Percentiles rank a stretch among this genome's conserved stretches.
phyloP scores from a whole-genome alignment of 2,113 vertebrate genomes.

The Cinclus cinclus region DNA sequence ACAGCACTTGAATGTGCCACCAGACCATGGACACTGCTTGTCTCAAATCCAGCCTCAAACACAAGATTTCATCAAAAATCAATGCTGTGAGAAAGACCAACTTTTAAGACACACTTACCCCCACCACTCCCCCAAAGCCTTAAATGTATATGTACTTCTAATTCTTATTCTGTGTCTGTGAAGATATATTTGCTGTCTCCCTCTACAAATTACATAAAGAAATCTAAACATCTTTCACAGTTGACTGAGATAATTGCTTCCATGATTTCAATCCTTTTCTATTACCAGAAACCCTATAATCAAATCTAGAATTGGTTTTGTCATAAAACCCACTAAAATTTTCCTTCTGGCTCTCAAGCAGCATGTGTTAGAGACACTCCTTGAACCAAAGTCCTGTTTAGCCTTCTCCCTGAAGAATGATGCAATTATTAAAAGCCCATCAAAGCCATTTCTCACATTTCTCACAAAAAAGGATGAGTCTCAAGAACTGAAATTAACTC shows the following conservation, averaged over 20 bases:
- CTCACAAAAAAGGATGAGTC: not conserved
- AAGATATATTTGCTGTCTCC: not conserved
- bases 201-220: not conserved
- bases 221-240: not conserved
- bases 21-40: not conserved
- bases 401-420: not conserved
- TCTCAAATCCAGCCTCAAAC: not conserved
- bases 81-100: accelerated
- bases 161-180: not conserved
- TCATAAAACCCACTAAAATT: not conserved
- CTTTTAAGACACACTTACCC: not conserved
- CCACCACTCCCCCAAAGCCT: not conserved
- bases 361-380: not conserved
- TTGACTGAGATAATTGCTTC: not conserved
- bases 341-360: not conserved
- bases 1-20: accelerated
- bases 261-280: not conserved
- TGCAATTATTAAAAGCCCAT: not conserved
- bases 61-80: not conserved
- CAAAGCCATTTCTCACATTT: not conserved
- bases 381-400: not conserved
- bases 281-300: not conserved
- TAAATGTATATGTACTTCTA: not conserved
- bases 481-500: not conserved
- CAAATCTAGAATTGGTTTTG: not conserved